Evolutionary conservation across 2,888 invertebrate species (phyloP), one percentile per base, ranked within the genome.

Genomic region (Caenorhabditis sp.): DNA sequence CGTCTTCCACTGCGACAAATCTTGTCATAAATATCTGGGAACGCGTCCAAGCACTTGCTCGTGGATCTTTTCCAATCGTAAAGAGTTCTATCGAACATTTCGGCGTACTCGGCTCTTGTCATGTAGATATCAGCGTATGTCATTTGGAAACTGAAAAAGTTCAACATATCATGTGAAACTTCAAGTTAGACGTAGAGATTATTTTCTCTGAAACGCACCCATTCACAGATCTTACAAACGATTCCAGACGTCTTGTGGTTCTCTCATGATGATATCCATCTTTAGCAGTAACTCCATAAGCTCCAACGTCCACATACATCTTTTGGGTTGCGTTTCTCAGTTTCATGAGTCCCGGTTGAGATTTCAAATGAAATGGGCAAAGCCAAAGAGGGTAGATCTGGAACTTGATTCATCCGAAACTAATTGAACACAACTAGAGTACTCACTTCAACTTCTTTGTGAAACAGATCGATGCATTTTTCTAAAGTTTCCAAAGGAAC

Each of bases 1-100:
- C 87, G 89, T 51, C 93, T 77, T 24, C 89, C 93, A 47, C 82
- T 85, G 14, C 92, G 89, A 86, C 93, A 93, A 56, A 94, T 93
- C 89, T 96, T 96, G 64, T 95, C 95, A 89, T 95, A 96, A 16
- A 96, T 94, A 90, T 95, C 95, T 0, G 96, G 95, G 92, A 96
- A 96, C 0, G 96, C 96, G 5, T 94, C 94, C 85, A 94, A 93
- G 92, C 95, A 95, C 66, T 94, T 90, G 19, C 95, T 93, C 16
- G 80, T 82, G 10, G 82, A 79, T 28, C 91, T 81, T 8, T 89
- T 80, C 89, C 90, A 91, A 26, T 92, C 84, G 89, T 96, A 96
- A 14, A 96, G 93, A 0, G 93, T 93, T 92, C 95, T 95, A 92
- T 96, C 95, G 92, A 96, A 96, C 96, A 96, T 96, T 64, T 93